phyloP scores from a whole-genome alignment of 2,888 invertebrate species.

The Eustalomyia histrio region DNA sequence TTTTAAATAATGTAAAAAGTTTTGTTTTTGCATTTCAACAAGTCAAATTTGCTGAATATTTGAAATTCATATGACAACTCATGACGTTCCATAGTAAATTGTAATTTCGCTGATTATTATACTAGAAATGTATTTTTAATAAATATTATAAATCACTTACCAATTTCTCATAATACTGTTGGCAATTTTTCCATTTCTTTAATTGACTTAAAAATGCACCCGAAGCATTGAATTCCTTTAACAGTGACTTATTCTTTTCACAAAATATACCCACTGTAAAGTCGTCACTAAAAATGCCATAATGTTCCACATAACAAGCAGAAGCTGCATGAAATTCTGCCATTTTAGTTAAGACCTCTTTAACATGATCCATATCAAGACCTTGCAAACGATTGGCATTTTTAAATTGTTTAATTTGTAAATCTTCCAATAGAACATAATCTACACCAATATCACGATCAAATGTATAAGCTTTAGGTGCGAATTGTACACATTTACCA shows the following conservation, averaged over 20 bases:
- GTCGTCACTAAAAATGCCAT: constrained; percentile 71
- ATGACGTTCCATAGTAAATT: no score
- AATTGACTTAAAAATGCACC: constrained; percentile 72
- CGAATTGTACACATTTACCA: constrained; percentile 72
- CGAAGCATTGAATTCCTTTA: constrained; percentile 73
- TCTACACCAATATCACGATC: constrained; percentile 72
- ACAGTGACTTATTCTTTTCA: constrained; percentile 69
- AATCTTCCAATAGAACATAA: constrained; percentile 76
- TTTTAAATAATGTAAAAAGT: no score
- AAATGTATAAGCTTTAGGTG: constrained; percentile 72
- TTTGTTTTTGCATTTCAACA: no score
- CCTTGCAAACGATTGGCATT: constrained; percentile 74
- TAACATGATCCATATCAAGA: constrained; percentile 74
- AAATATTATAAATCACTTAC: no score
- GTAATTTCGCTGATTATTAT: no score
- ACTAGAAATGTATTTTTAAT: no score
- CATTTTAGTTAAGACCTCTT: constrained; percentile 73
- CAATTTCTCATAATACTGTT: constrained; percentile 73
- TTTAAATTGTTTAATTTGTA: constrained; percentile 71
- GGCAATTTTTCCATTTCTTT: constrained; percentile 74
- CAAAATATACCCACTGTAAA: constrained; percentile 73
- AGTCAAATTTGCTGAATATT: no score
- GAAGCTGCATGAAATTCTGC: constrained; percentile 78
- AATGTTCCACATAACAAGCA: constrained; percentile 76
- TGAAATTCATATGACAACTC: no score